Evolutionary conservation across 2,113 vertebrate genomes (phyloP).

Genomic region (Oryctolagus cuniculus): mOryCun1.1 NC_091434.1:45229501-45230000

Average conservation of each 20-base stretch:
- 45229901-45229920: conserved; percentile 7
- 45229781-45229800: background rate
- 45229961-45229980: conserved; percentile 63
- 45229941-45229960: conserved; percentile 61
- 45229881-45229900: conserved; percentile 38
- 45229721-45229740: background rate
- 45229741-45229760: conserved; percentile 61
- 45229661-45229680: background rate
- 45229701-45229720: background rate
- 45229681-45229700: background rate
- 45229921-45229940: conserved; percentile 56
- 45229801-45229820: background rate
- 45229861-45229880: background rate
- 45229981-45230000: conserved; percentile 59
- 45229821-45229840: conserved; percentile 60
- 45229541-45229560: conserved; percentile 1
- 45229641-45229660: background rate
- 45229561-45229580: background rate
- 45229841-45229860: background rate
- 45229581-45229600: background rate
- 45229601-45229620: background rate
- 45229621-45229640: conserved; percentile 1
- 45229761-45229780: conserved; percentile 49
- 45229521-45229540: background rate
- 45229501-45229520: background rate